phyloP scores from a whole-genome alignment of 2,113 vertebrate species.

The Ardeotis arabs region DNA sequence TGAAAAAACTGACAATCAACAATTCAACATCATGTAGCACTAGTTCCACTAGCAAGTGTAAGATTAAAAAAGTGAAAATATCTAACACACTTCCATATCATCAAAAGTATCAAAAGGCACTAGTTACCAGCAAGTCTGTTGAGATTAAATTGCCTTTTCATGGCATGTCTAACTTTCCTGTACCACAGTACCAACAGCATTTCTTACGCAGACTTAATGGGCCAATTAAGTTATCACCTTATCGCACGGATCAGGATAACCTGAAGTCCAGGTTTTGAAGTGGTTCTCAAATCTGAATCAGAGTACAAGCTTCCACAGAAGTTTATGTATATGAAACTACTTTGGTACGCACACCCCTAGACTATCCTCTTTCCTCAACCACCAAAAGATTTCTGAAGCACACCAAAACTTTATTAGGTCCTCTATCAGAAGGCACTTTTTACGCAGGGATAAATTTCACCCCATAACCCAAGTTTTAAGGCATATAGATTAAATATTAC shows the following conservation, averaged over 20 bases:
- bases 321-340: not conserved
- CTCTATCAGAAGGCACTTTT: constrained; percentile 12
- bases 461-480: not conserved
- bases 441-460: not conserved
- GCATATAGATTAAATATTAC: not conserved
- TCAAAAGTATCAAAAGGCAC: not conserved
- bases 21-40: not conserved
- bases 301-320: not conserved
- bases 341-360: not conserved
- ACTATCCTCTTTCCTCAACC: not conserved
- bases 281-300: constrained; percentile 1
- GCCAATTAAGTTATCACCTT: not conserved
- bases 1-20: not conserved
- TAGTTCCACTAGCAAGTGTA: not conserved
- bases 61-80: not conserved
- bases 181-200: not conserved
- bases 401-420: not conserved
- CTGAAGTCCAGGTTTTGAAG: not conserved
- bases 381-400: not conserved
- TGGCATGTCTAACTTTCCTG: not conserved
- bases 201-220: not conserved
- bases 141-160: not conserved
- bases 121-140: not conserved
- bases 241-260: not conserved
- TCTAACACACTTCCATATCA: not conserved